Percentiles rank a stretch among this genome's conserved stretches.
phyloP scores from a whole-genome alignment of 2,797 vertebrate species.

The Fratercula arctica region DNA sequence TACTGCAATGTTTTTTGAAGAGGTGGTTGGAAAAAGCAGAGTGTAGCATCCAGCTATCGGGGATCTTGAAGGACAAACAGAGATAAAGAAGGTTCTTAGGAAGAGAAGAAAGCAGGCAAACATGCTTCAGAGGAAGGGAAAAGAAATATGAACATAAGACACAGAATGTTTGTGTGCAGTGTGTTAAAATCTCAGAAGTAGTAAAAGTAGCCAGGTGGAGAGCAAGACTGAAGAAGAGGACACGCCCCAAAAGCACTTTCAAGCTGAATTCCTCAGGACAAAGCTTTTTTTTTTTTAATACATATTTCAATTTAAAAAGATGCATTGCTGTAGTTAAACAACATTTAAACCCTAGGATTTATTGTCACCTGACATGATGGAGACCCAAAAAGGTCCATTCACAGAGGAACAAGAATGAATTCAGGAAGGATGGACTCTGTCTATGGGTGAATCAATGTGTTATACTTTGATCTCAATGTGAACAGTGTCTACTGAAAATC shows the following conservation, averaged over 20 bases:
- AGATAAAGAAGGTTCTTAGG: background rate
- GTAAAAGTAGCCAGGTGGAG: background rate
- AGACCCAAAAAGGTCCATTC: background rate
- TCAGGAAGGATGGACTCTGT: background rate
- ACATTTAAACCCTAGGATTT: background rate
- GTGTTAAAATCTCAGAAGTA: background rate
- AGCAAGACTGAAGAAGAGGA: background rate
- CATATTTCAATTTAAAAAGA: background rate
- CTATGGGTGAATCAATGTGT: background rate
- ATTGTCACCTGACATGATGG: background rate
- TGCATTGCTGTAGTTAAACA: rapidly evolving
- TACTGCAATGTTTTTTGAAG: background rate
- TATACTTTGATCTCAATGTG: background rate
- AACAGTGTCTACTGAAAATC: background rate
- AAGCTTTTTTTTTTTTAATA: background rate
- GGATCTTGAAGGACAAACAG: background rate
- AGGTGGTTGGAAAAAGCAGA: background rate
- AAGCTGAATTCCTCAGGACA: background rate
- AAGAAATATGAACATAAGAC: background rate
- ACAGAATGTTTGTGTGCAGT: background rate
- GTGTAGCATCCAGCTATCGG: background rate
- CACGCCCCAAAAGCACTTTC: background rate
- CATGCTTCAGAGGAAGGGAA: background rate
- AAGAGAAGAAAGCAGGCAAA: background rate
- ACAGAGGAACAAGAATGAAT: background rate